Base-by-base conservation (phyloP, 1,140 invertebrate genomes). In the Pygmarrhopalites habei region DNA sequence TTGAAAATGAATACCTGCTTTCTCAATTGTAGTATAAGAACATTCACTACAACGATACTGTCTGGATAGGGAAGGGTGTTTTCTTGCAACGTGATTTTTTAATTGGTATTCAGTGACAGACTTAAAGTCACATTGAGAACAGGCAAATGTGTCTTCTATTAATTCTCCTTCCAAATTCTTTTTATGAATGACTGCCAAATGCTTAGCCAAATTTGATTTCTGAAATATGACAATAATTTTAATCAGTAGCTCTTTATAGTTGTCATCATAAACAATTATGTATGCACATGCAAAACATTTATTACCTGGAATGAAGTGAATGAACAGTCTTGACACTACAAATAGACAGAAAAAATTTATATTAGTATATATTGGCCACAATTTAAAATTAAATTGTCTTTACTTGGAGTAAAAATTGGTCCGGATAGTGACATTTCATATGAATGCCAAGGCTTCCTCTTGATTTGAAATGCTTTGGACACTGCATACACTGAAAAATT, bases 11-110 rank as follows among this genome's bases (percentile, higher is more conserved):
- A n/a, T n/a, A n/a, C n/a, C 78, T 46, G 76, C 76, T 64, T 77
- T 73, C 58, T 79, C 78, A 17, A 79, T 77, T 10, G 79, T 75
- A 5, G 77, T 73, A 62, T 80, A 80, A 56, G 74, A 71, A 73
- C 79, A 80, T 28, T 75, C 72, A 17, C 72, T 66, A 72, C 79
- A 80, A 58, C 79, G 77, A 62, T 74, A 79, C n/a, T 76, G 75
- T 49, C 78, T 79, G 5, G 60, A 49, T 2, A 59, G 65, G 41
- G 49, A 56, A 3, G 66, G 64, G 49, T 68, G 71, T 41, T 72
- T 71, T 51, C 73, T 63, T 19, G 68, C 39, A 5, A 64, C 62
- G 59, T 74, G 74, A 25, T 63, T 52, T 62, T 75, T 74, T 19
- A 74, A 60, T 60, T 72, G 70, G 56, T 70, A 63, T 23, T 73